These are phyloP conservation scores for Calephelis nemesis DNA, from an alignment of 1,140 invertebrate species.

Conservation along the genomic window DNA sequence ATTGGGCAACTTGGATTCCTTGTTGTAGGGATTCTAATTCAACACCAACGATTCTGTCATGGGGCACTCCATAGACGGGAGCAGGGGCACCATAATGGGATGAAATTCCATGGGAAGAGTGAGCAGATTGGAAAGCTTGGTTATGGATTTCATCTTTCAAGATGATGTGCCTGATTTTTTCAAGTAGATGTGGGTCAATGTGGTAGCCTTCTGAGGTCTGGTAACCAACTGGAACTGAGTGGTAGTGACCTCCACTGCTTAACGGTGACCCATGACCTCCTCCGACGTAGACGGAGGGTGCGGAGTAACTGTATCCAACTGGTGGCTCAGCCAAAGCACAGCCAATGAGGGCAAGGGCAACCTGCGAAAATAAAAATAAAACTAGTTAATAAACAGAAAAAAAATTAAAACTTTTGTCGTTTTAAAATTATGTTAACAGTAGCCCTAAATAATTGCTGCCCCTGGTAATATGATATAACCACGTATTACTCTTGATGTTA, in stretches of 20 bases:
- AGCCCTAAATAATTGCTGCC: no score
- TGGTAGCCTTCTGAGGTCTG: conserved; percentile 88
- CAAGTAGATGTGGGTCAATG: conserved; percentile 87
- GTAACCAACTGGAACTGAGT: conserved; percentile 85
- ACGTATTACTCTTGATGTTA: no score
- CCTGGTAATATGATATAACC: no score
- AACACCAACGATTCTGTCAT: conserved; percentile 82
- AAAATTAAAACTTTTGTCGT: background rate
- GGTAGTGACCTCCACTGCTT: conserved; percentile 85
- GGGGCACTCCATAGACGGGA: conserved; percentile 80
- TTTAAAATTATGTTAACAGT: no score
- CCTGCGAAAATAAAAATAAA: conserved; percentile 49
- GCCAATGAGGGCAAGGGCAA: conserved; percentile 71
- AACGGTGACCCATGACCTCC: conserved; percentile 74
- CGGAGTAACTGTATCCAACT: conserved; percentile 73
- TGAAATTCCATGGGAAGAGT: conserved; percentile 77
- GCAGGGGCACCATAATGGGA: conserved; percentile 80
- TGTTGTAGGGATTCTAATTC: conserved; percentile 83
- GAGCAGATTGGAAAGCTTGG: conserved; percentile 71
- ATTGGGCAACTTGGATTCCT: conserved; percentile 84
- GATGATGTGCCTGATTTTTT: conserved; percentile 90
- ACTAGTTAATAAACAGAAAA: conserved; percentile 17
- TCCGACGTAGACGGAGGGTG: conserved; percentile 51
- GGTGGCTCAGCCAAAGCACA: conserved; percentile 74
- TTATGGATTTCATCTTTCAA: conserved; percentile 87